Evolutionary conservation across 2,888 invertebrate genomes (phyloP).

Genomic region (Stegana nigrithorax): DNA sequence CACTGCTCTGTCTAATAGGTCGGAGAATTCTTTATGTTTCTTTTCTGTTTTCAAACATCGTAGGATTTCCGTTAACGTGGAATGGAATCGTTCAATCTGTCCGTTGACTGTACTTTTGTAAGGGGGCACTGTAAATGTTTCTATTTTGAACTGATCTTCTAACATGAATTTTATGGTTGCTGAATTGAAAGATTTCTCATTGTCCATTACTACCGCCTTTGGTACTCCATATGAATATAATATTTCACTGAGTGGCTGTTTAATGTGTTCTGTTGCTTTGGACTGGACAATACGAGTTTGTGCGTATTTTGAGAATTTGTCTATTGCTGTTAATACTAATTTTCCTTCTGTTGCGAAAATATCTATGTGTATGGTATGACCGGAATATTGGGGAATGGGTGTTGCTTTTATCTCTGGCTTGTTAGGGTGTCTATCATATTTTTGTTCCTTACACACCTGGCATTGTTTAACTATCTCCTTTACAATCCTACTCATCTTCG

Average conservation of each 20-base stretch:
- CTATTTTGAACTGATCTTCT: neutral
- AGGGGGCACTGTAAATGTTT: neutral
- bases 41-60: neutral
- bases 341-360: slow-evolving; percentile 26
- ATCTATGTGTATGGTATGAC: slow-evolving; percentile 33
- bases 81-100: neutral
- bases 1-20: neutral
- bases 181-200: neutral
- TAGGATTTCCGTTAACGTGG: neutral
- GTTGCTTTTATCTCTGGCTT: slow-evolving; percentile 23
- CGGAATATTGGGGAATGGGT: slow-evolving; percentile 30
- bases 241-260: neutral
- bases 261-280: neutral
- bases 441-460: slow-evolving; percentile 27
- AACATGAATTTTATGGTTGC: neutral
- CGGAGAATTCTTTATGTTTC: neutral
- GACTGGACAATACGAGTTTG: neutral
- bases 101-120: neutral
- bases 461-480: slow-evolving; percentile 13
- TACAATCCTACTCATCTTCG: slow-evolving; percentile 10
- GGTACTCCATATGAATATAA: neutral
- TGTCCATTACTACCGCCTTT: neutral
- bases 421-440: slow-evolving; percentile 34
- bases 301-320: slow-evolving; percentile 33
- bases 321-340: slow-evolving; percentile 24